Conservation (phyloP, 1,140 invertebrate genomes). For the Chionoecetes opilio region DNA sequence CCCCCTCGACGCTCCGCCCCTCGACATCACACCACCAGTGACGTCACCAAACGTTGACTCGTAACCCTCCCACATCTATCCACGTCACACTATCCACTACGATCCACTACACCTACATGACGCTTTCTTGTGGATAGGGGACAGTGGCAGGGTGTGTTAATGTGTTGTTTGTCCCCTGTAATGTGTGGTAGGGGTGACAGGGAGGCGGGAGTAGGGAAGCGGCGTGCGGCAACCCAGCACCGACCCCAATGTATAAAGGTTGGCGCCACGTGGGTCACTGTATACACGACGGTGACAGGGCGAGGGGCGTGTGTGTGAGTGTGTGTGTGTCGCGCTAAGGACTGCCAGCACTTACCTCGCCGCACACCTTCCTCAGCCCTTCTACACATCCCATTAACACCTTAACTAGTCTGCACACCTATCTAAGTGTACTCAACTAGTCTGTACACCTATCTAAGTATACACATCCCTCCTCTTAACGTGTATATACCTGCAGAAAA, state of each 20-base stretch:
- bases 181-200: neutral
- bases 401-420: no score
- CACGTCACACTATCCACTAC: neutral
- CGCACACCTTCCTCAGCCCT: neutral
- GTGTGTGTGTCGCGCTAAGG: neutral
- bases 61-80: neutral
- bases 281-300: neutral
- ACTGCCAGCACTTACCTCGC: neutral
- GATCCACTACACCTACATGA: no score
- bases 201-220: neutral
- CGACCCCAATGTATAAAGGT: conserved; percentile 22
- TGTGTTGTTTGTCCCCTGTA: neutral
- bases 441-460: neutral
- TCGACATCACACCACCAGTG: conserved; percentile 72
- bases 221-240: neutral
- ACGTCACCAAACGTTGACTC: conserved; percentile 58
- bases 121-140: neutral
- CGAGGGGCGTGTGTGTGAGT: neutral
- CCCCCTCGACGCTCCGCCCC: conserved; percentile 41
- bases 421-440: neutral
- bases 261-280: conserved; percentile 49
- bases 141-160: neutral
- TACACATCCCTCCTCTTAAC: neutral
- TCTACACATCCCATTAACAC: no score
- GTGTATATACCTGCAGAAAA: neutral